phyloP scores from a whole-genome alignment of 2,113 vertebrate genomes.

The Plecotus auritus region DNA sequence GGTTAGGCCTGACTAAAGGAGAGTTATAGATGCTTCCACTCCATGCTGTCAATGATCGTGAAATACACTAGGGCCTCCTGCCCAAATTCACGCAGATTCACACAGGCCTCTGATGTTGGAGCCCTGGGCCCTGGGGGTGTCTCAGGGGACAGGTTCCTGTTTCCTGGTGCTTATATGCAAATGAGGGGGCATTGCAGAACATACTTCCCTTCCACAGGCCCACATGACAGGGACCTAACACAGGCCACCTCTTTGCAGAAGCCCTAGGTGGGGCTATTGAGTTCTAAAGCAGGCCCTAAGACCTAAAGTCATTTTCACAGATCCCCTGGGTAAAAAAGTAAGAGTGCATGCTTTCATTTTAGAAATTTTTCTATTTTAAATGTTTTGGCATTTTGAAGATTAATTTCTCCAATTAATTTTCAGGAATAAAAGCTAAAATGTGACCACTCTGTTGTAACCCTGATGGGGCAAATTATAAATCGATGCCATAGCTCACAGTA shows the following conservation, averaged over 20 bases:
- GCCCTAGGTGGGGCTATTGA: background rate
- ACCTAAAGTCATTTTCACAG: background rate
- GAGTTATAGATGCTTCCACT: background rate
- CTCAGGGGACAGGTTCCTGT: background rate
- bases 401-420: background rate
- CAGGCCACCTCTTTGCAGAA: background rate
- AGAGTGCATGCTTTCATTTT: background rate
- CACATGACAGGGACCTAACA: background rate
- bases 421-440: background rate
- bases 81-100: background rate
- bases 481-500: background rate
- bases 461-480: background rate
- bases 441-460: background rate
- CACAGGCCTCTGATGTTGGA: background rate
- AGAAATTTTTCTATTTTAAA: background rate
- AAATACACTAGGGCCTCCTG: background rate
- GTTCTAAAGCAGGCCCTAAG: background rate
- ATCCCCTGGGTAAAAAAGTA: background rate
- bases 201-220: background rate
- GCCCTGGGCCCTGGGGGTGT: background rate
- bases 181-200: rapidly evolving
- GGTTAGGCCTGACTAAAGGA: background rate
- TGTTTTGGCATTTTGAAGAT: background rate
- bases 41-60: background rate
- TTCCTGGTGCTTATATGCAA: background rate